Percentiles rank a stretch among this genome's conserved stretches.
These are phyloP conservation scores for Mythimna ferrago DNA, from an alignment of 2,888 invertebrate species.

Conservation along the genomic window DNA sequence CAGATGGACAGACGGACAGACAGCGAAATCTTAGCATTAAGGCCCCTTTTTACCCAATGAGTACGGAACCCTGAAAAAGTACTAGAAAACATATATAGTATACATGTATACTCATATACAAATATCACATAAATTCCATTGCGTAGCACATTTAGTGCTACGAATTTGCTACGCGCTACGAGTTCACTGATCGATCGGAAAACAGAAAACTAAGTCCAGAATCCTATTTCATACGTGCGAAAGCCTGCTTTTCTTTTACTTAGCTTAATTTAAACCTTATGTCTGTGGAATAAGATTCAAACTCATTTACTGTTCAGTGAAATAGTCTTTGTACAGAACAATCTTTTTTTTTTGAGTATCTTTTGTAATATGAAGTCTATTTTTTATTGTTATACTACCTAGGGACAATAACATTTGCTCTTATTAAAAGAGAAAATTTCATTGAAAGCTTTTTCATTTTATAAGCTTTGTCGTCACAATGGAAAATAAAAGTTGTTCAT, in stretches of 20 bases:
- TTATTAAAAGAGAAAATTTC: background rate
- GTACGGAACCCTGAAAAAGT: background rate
- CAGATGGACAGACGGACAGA: no score
- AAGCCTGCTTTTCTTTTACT: constrained; percentile 21
- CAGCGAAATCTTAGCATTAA: no score
- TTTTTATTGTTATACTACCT: constrained; percentile 4
- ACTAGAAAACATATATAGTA: constrained; percentile 20
- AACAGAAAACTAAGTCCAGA: constrained; percentile 51
- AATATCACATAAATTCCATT: constrained; percentile 62
- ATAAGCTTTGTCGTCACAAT: background rate
- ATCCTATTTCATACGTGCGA: constrained; percentile 37
- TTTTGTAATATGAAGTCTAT: constrained; percentile 5
- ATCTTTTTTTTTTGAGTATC: background rate
- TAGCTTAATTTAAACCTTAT: constrained; percentile 37
- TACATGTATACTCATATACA: constrained; percentile 52
- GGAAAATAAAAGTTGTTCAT: background rate
- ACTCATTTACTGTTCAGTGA: constrained; percentile 1
- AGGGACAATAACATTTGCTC: background rate
- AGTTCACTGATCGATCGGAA: constrained; percentile 67
- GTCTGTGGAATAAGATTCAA: constrained; percentile 16
- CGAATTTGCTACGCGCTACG: constrained; percentile 83
- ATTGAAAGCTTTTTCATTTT: background rate
- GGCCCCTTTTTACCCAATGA: no score
- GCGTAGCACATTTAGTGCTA: constrained; percentile 79
- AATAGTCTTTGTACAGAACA: background rate